phyloP scores from a whole-genome alignment of 2,888 invertebrate genomes.

The Patella caerulea region DNA sequence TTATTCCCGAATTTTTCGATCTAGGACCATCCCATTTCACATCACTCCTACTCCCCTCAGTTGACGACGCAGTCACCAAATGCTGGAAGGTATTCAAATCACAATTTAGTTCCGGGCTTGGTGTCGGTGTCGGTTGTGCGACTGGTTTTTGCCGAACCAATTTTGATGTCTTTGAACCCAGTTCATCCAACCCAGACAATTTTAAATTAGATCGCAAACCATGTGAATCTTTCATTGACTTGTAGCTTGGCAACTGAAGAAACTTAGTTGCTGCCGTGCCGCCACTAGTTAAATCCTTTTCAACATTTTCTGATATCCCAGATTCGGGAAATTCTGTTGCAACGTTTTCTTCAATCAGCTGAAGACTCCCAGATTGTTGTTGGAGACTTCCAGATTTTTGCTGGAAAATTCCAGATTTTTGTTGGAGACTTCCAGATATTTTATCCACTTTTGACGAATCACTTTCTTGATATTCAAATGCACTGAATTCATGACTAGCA shows the following conservation, averaged over 20 bases:
- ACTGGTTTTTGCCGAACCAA: not conserved
- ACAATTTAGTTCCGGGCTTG: not conserved
- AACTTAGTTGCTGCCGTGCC: not conserved
- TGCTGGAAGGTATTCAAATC: not conserved
- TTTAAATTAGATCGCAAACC: not conserved
- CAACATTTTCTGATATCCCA: too few relatives aligned
- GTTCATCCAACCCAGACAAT: not conserved
- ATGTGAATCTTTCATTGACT: not conserved
- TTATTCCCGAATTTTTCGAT: slow-evolving; percentile 8
- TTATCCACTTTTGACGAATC: too few relatives aligned
- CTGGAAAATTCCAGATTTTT: too few relatives aligned
- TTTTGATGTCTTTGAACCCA: not conserved
- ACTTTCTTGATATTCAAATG: too few relatives aligned
- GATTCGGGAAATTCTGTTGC: too few relatives aligned
- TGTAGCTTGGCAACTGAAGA: not conserved
- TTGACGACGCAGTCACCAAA: not conserved
- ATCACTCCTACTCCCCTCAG: not conserved
- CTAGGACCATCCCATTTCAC: not conserved
- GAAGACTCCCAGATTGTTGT: too few relatives aligned
- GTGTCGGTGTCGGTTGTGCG: not conserved
- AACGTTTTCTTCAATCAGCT: too few relatives aligned
- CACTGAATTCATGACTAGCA: too few relatives aligned
- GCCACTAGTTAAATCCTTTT: too few relatives aligned
- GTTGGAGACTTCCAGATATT: too few relatives aligned
- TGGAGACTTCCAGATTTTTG: too few relatives aligned